A percentile compares a stretch with the other conserved stretches of the same genome.
Evolutionary conservation across 2,797 vertebrate genomes (phyloP).

Genomic region (Pachyuromys duprasi): DNA sequence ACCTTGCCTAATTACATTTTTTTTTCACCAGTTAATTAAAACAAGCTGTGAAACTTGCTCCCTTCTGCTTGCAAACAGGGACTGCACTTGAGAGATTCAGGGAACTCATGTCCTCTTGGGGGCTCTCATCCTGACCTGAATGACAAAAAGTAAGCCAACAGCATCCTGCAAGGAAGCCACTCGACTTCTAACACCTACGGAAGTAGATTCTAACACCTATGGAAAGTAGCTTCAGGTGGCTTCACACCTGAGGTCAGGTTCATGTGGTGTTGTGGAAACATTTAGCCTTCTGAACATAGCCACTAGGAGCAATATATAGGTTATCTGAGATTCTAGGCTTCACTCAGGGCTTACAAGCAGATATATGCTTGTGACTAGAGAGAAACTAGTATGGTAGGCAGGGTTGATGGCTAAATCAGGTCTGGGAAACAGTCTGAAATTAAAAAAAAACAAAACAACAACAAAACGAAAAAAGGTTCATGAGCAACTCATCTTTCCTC

Average conservation of each 20-base stretch:
- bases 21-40: constrained; percentile 58
- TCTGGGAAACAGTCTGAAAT: neutral
- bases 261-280: neutral
- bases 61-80: neutral
- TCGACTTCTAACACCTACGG: too few species aligned
- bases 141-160: neutral
- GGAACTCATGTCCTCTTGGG: neutral
- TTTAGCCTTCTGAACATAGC: neutral
- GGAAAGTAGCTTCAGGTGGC: neutral
- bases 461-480: neutral
- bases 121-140: neutral
- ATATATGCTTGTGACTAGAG: neutral
- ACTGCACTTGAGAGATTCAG: neutral
- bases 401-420: too few species aligned
- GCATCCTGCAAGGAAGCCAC: neutral
- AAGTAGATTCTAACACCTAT: neutral
- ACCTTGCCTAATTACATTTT: constrained; percentile 35
- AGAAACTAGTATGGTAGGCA: neutral
- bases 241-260: neutral
- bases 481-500: neutral
- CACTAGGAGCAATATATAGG: neutral
- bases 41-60: neutral
- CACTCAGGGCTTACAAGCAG: too few species aligned
- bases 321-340: neutral
- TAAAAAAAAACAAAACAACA: neutral